Conservation (phyloP, 1,140 invertebrate genomes). For the Lethrus apterus region DNA sequence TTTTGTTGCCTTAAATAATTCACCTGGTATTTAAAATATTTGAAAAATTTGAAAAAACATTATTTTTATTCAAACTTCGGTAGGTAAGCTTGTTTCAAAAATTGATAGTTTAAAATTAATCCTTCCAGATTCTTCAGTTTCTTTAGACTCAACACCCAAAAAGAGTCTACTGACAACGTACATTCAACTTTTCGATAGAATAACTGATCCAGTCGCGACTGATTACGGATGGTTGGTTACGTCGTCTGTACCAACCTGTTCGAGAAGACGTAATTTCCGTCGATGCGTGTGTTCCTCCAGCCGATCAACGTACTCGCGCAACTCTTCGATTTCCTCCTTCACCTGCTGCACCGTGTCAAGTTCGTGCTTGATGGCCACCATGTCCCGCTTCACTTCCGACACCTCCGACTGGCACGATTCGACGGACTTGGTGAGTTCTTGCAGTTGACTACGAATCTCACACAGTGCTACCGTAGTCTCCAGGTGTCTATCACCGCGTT, state of each 20-base stretch:
- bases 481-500: conserved; percentile 74
- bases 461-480: conserved; percentile 84
- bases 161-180: too few species aligned
- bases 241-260: conserved; percentile 61
- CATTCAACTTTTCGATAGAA: too few species aligned
- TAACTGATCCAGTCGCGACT: too few species aligned
- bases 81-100: too few species aligned
- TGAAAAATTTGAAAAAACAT: too few species aligned
- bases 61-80: too few species aligned
- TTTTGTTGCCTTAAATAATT: too few species aligned
- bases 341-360: conserved; percentile 87
- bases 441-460: conserved; percentile 82
- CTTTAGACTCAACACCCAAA: too few species aligned
- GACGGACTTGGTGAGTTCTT: conserved; percentile 86
- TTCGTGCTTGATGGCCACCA: conserved; percentile 90
- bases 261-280: conserved; percentile 74
- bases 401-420: conserved; percentile 90
- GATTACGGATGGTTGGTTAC: background rate
- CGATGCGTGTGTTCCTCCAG: conserved; percentile 82
- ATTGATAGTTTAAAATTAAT: too few species aligned
- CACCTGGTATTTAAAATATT: too few species aligned
- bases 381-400: conserved; percentile 84
- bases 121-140: too few species aligned
- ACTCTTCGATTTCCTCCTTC: conserved; percentile 87
- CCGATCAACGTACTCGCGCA: conserved; percentile 82